Percentiles rank a stretch among this genome's conserved stretches.
These are phyloP conservation scores for Thoracochromis brauschi DNA, from an alignment of 2,113 vertebrate genomes.

Conservation along the genomic window DNA sequence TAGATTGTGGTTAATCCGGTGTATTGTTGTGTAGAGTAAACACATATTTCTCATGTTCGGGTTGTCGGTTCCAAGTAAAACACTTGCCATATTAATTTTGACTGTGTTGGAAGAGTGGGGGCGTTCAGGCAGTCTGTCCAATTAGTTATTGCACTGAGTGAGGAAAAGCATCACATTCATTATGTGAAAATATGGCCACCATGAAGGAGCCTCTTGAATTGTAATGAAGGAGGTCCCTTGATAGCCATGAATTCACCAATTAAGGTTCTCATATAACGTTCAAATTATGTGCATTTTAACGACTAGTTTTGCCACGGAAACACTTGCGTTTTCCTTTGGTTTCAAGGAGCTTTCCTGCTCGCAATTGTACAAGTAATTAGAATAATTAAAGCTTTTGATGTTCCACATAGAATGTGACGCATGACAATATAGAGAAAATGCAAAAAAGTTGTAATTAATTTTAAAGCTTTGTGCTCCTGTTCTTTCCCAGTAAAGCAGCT, in stretches of 20 bases:
- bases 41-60: background rate
- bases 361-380: constrained; percentile 64
- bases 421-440: constrained; percentile 1
- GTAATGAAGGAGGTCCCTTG: constrained; percentile 53
- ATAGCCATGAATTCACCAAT: constrained; percentile 64
- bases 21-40: background rate
- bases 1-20: background rate
- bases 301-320: constrained; percentile 29
- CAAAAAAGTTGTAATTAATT: constrained; percentile 27
- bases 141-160: constrained; percentile 29
- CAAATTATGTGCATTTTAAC: constrained; percentile 67
- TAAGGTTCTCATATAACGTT: constrained; percentile 53
- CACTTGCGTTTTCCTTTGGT: constrained; percentile 24
- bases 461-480: constrained; percentile 17
- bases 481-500: background rate
- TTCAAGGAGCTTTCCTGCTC: constrained; percentile 45
- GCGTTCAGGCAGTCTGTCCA: background rate
- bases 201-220: constrained; percentile 45
- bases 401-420: constrained; percentile 39
- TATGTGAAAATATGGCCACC: constrained; percentile 47
- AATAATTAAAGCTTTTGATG: constrained; percentile 70
- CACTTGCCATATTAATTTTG: background rate
- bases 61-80: background rate
- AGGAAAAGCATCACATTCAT: constrained; percentile 37
- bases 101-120: background rate